A percentile compares a stretch with the other conserved stretches of the same genome.
These are phyloP conservation scores for Nycteola revayana DNA, from an alignment of 2,888 invertebrate genomes.

Conservation along the genomic window DNA sequence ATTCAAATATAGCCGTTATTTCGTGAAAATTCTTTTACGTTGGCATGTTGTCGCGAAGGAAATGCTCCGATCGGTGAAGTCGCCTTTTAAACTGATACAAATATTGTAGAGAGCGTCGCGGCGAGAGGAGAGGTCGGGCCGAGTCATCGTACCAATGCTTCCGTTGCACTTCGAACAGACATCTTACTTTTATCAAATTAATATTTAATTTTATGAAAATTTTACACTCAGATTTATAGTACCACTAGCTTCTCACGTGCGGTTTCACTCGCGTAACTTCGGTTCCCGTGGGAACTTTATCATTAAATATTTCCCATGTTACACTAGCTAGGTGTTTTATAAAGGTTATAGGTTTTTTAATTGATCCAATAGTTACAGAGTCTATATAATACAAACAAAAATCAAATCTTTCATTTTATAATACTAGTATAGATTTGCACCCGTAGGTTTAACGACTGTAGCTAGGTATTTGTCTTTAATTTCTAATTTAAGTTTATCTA, in stretches of 20 bases:
- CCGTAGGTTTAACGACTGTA: too few species aligned
- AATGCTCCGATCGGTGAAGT: constrained; percentile 61
- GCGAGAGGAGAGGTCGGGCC: constrained; percentile 35
- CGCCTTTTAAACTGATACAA: constrained; percentile 69
- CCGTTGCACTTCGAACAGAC: constrained; percentile 50
- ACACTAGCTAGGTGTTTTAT: background rate
- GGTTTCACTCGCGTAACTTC: too few species aligned
- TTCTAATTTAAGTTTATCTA: too few species aligned
- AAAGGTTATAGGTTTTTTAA: background rate
- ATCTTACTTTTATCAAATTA: constrained; percentile 23
- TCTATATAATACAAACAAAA: too few species aligned
- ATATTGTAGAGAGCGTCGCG: constrained; percentile 37
- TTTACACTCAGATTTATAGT: too few species aligned
- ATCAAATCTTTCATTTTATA: too few species aligned
- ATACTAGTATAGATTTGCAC: too few species aligned
- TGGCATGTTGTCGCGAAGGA: constrained; percentile 48
- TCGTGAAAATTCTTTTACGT: constrained; percentile 59
- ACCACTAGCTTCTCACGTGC: too few species aligned
- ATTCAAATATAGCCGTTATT: constrained; percentile 57
- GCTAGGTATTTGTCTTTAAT: too few species aligned
- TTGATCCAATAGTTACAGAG: too few species aligned
- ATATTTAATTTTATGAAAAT: constrained; percentile 5
- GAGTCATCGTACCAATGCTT: constrained; percentile 53
- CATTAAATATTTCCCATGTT: too few species aligned
- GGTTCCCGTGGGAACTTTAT: too few species aligned